Evolutionary conservation across 2,113 vertebrate species (phyloP), one percentile per base, ranked within the genome.

Genomic region (Dromiciops gliroides): DNA sequence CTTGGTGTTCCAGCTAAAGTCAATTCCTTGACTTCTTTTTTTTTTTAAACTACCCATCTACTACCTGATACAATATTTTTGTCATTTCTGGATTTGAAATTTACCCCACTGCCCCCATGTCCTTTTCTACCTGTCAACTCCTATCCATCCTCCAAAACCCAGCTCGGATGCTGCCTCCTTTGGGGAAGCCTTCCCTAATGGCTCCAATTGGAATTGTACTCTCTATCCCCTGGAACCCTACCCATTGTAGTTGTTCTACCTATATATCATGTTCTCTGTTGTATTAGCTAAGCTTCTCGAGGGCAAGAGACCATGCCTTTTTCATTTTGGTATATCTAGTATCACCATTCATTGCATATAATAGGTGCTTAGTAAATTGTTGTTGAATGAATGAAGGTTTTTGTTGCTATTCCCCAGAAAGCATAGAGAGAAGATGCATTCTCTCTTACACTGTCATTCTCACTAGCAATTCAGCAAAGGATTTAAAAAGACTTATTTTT

Each of bases 401-500:
- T 75, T 75, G 67, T 75, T 44, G 67, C 67, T 75, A 75, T 44
- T 75, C 67, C n/a, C 37, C 67, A 75, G 67, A 44, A 75, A 75
- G 67, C 67, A 75, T 8, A 75, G 14, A 89, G 28, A 95, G 90
- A 83, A 96, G 95, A 96, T 96, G 96, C 91, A 48, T 93, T 95
- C 56, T 90, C 95, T 96, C 56, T 10, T 95, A 96, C 52, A 93
- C 96, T 97, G 96, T 95, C 96, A 97, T 95, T 97, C 97, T 96
- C 97, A 97, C 98, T 97, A 96, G 97, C 98, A 97, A 96, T 97
- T 98, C 97, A 97, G 98, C 98, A 97, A 97, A 89, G 89, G 89
- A 89, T 89, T 48, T 49, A 49, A 89, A 48, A 97, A 98, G 96
- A 95, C 98, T 98, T 98, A 97, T 98, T 98, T 98, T 97, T 97